phyloP scores from a whole-genome alignment of 2,888 invertebrate species.

The Pseudococcus longispinus region DNA sequence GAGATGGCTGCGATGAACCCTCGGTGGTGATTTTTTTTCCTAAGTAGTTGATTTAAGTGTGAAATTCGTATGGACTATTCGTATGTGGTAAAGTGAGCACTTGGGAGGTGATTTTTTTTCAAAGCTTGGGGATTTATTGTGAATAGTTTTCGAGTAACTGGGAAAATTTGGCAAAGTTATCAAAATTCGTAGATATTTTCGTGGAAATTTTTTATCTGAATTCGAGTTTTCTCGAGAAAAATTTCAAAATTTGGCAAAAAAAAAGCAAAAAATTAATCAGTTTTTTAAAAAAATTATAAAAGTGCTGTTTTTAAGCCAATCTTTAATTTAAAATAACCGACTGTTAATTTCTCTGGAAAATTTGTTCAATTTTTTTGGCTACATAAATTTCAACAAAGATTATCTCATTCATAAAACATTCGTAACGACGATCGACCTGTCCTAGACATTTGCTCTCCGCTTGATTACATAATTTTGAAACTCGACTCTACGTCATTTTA shows the following conservation, averaged over 20 bases:
- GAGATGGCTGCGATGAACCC: neutral
- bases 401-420: neutral
- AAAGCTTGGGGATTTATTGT: neutral
- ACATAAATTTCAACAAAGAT: neutral
- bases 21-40: neutral
- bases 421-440: neutral
- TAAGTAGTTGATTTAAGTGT: neutral
- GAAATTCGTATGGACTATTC: too few relatives aligned
- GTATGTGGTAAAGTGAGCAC: neutral
- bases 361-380: neutral
- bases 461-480: slow-evolving; percentile 23
- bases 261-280: neutral
- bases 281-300: neutral
- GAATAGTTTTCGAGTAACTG: neutral
- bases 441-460: neutral
- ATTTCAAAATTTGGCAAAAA: neutral
- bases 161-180: neutral
- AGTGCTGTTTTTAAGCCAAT: neutral
- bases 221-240: neutral
- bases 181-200: neutral
- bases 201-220: too few relatives aligned
- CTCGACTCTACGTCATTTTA: slow-evolving; percentile 12
- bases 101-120: neutral
- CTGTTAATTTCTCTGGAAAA: neutral
- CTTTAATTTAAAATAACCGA: too few relatives aligned